A percentile compares a stretch with the other conserved stretches of the same genome.
These are phyloP conservation scores for Arenaria interpres DNA, from an alignment of 2,113 vertebrate genomes.

Conservation along the genomic window DNA sequence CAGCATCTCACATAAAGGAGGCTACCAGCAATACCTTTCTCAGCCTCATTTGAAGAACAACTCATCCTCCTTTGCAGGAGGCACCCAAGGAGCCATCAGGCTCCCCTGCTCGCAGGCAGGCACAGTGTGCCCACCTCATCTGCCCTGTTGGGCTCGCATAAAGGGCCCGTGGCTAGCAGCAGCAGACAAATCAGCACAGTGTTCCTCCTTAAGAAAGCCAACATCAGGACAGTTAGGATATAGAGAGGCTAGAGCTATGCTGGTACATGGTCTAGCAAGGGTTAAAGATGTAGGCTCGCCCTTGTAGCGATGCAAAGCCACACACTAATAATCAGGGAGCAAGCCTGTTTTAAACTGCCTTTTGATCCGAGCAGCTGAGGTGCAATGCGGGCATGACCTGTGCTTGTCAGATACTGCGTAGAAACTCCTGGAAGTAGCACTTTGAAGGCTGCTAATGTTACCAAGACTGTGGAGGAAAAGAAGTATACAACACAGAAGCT, in stretches of 20 bases:
- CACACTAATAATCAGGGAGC: background rate
- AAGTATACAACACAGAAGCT: background rate
- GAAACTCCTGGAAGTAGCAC: background rate
- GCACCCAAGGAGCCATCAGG: background rate
- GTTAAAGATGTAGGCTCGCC: background rate
- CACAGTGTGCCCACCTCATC: rapidly evolving
- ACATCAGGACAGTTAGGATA: background rate
- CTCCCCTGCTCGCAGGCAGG: background rate
- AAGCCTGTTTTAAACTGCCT: background rate
- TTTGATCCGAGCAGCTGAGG: background rate
- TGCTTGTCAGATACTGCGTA: background rate
- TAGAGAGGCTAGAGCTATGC: background rate
- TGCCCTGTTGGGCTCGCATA: rapidly evolving
- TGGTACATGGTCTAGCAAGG: background rate
- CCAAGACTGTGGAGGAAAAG: background rate
- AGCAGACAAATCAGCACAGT: background rate
- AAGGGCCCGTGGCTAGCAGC: background rate
- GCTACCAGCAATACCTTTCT: background rate
- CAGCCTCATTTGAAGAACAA: background rate
- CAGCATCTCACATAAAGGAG: background rate
- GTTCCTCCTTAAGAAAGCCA: background rate
- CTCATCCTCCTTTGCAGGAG: background rate
- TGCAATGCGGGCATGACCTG: background rate
- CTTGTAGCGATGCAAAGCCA: background rate
- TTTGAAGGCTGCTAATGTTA: background rate